Base-by-base conservation (phyloP, 2,113 vertebrate species). In the Struthio camelus region DNA sequence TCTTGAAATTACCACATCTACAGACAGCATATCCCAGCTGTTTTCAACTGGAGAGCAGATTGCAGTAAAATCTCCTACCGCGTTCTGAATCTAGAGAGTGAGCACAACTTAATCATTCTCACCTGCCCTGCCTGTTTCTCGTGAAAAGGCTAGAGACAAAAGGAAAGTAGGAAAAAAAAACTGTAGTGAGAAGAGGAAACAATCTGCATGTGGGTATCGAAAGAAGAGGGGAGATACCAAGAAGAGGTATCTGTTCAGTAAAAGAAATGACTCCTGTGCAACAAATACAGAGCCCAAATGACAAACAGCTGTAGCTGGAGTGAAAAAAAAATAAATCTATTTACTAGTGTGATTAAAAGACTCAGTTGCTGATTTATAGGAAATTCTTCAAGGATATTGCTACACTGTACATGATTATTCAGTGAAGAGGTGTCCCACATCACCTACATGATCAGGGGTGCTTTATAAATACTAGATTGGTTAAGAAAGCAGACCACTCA, bases 1-100 rank as follows among this genome's bases (percentile, higher is more conserved):
- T 86, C 65, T 86, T 88, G 50, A 96, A 92, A 80, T 85, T 92
- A 94, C 40, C 62, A n/a, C 28, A 71, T 75, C 56, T 85, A 86
- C 42, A 86, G 38, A 81, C 36, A 64, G 50, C 46, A 78, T 84
- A 78, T 84, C 58, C 72, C 59, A 96, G 77, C 61, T 92, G 65
- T 90, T 96, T 94, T 84, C 69, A 92, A 25, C 69, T 81, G 51
- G 46, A 76, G 80, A 90, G 83, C 82, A 93, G 82, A 93, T 93
- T 95, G 90, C 38, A 78, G 77, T 86, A 84, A 93, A 92, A 56
- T 92, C 51, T 92, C 75, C 61, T 61, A 38, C 56, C 75, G 19
- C 2, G 2, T 9, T 65, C 58, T 80, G 51, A 80, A 86, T 75
- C 64, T 80, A 28, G 8, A 86, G 90, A 90, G 23, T 5, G 2